Base-by-base conservation (phyloP, 2,888 invertebrate species). In the Cosmorhoe ocellata region DNA sequence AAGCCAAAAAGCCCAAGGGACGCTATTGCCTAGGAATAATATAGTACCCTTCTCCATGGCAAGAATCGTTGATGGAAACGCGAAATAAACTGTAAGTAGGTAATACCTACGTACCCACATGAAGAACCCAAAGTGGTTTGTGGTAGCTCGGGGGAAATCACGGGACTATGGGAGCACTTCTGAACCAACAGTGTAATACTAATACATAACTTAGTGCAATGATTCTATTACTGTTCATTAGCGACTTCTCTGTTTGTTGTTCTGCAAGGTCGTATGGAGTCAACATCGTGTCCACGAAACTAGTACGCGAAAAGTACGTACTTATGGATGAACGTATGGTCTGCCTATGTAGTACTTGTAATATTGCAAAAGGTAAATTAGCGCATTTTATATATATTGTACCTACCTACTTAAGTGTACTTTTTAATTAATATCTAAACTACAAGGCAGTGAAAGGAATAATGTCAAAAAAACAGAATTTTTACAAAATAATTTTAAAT, bases 111-210 rank as follows among this genome's bases (percentile, higher is more conserved):
- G 54, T 62, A 59, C 64, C 58, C 67, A 58, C 60, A 60, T 59
- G 64, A 64, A 62, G 64, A 59, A 61, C 60, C 64, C 61, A 63
- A 61, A 69, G 64, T 65, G 67, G 71, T 63, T 51, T 65, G 61
- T 63, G 62, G 58, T 49, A 63, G 58, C 79, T 73, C 79, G 30
- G 43, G 80, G 80, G 81, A 81, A 81, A 82, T 81, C 79, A 79
- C 61, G 64, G 63, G 66, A 71, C 27, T 27, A 71, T 68, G 64
- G 63, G 66, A 71, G 27, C 32, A 71, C 69, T 67, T 67, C 66
- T 67, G 67, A 74, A 65, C 65, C 56, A 60, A 59, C 63, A 60
- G 53, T 57, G 24, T 24, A 7, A 40, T 27, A n/a, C 56, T 63
- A 39, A 43, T 52, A 56, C 50, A 44, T 50, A 51, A 33, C 56